Base-by-base conservation (phyloP, 1,140 invertebrate species). In the Maniola jurtina region DNA sequence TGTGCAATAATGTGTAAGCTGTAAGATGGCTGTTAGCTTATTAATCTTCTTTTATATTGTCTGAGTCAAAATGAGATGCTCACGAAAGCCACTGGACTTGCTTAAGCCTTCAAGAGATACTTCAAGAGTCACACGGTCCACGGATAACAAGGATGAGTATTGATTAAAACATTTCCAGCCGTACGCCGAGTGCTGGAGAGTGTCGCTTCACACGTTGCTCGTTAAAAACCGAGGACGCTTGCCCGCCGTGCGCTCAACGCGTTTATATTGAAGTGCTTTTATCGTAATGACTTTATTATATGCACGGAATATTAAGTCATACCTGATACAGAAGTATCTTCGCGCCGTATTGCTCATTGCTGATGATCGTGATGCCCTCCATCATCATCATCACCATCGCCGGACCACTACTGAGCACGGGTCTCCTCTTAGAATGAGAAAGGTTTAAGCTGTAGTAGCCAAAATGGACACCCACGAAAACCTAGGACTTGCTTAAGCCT, bases 171-270 rank as follows among this genome's bases (percentile, higher is more conserved):
- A 52, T 52, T 52, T 52, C 48, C 48, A 52, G 48, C 48, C 48
- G 48, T 8, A n/a, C 38, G 10, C 6, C 48, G 48, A 52, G 61
- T 35, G 35, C 8, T 14, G 33, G 8, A 25, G 25, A 42, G 54
- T 57, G 55, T 36, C n/a, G 64, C 64, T 40, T 66, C 66, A 42
- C 69, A 56, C 56, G 57, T 67, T 66, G 54, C 70, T 74, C 72
- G 75, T 74, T 77, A 73, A 67, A 61, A 65, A 58, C 70, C 48
- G 66, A 77, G 75, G 65, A 59, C 60, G 13, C 15, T 70, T 74
- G 16, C 64, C 60, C 9, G 38, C n/a, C 7, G 50, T 9, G 35
- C 48, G 47, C 50, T 62, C 15, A 25, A 35, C 50, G 15, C 16
- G n/a, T 50, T 62, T 61, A 52, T 25, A 52, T 25, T 52, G 7